These are phyloP conservation scores for Blennius ocellaris DNA, from an alignment of 2,113 vertebrate genomes.

Conservation along the genomic window DNA sequence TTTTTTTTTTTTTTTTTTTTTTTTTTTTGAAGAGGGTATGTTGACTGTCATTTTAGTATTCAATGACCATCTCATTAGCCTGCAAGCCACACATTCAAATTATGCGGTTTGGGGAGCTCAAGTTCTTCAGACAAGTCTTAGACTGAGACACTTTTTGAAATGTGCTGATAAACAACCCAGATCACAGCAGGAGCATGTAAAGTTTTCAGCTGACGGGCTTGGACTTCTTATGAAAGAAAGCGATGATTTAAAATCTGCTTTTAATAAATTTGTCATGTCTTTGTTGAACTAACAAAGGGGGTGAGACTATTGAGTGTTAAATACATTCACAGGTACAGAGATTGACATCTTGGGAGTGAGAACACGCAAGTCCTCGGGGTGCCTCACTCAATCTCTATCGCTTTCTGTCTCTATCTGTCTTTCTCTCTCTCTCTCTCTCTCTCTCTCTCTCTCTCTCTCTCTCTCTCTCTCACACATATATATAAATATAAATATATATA, in stretches of 20 bases:
- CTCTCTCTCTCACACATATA: conserved; percentile 63
- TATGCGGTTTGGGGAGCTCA: conserved; percentile 29
- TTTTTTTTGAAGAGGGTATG: conserved; percentile 29
- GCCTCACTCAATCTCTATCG: conserved; percentile 74
- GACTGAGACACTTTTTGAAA: conserved; percentile 24
- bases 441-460: conserved; percentile 11
- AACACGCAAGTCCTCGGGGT: conserved; percentile 78
- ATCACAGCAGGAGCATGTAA: conserved; percentile 50
- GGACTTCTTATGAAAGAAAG: conserved; percentile 57
- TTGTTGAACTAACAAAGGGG: conserved; percentile 53
- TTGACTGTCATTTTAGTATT: conserved; percentile 60
- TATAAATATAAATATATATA: conserved; percentile 87
- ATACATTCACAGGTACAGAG: conserved; percentile 66
- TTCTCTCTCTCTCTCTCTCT: conserved; percentile 57
- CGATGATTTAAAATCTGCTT: conserved; percentile 59
- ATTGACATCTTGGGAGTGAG: conserved; percentile 71
- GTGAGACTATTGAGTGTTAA: conserved; percentile 51
- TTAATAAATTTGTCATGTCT: conserved; percentile 58
- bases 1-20: conserved; percentile 14
- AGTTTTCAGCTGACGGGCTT: conserved; percentile 52
- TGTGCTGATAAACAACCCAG: conserved; percentile 28
- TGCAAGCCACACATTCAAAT: conserved; percentile 38
- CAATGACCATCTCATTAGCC: conserved; percentile 47
- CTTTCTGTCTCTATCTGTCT: conserved; percentile 1
- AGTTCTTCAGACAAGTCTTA: conserved; percentile 36